Percentiles rank a stretch among this genome's conserved stretches.
These are phyloP conservation scores for Phengaris arion DNA, from an alignment of 2,888 invertebrate species.

Conservation along the genomic window DNA sequence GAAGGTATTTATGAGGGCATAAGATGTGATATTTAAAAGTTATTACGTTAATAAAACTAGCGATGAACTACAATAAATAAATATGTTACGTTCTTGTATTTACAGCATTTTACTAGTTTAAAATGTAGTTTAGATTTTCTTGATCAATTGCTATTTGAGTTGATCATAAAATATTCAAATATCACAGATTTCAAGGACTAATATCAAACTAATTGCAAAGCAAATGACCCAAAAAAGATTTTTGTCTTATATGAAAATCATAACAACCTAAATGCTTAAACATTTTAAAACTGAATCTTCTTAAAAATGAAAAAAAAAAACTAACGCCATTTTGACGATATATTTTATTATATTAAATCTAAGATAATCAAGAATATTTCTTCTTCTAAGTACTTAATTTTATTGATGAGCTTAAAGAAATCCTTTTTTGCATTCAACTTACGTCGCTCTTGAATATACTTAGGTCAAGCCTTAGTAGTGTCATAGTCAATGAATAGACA, in stretches of 20 bases:
- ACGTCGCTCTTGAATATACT: conserved; percentile 11
- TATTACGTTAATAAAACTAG: not conserved
- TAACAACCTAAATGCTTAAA: not conserved
- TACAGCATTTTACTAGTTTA: not conserved
- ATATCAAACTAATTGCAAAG: too few relatives aligned
- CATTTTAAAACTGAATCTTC: not conserved
- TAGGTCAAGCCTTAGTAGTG: conserved; percentile 6
- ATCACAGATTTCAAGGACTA: not conserved
- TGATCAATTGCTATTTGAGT: not conserved
- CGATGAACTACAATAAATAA: not conserved
- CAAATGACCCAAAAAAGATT: not conserved
- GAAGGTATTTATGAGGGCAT: conserved; percentile 4
- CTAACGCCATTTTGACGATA: not conserved
- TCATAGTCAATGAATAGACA: not conserved
- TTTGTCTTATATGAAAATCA: not conserved
- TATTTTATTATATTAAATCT: not conserved
- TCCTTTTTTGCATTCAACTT: not conserved
- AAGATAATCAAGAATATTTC: not conserved
- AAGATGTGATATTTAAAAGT: not conserved
- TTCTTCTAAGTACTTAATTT: not conserved
- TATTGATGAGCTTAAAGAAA: not conserved
- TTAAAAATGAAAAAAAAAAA: not conserved
- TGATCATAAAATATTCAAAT: not conserved
- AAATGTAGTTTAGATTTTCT: not conserved
- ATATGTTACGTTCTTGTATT: not conserved